Evolutionary conservation across 2,888 invertebrate species (phyloP).

Genomic region (Eutolmus rufibarbis): DNA sequence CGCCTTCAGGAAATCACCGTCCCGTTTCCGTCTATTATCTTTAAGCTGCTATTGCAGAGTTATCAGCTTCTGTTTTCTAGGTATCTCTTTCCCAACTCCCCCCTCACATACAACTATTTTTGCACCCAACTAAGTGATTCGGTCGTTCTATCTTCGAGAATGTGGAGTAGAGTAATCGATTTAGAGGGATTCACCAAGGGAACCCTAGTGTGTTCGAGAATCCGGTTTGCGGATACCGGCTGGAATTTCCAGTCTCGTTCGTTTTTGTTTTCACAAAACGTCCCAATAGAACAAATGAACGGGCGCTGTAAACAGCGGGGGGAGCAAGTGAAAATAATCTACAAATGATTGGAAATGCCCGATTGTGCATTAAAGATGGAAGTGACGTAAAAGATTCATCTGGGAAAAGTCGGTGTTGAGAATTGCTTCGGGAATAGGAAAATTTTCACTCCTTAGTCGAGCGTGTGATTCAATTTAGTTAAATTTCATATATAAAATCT

Average conservation of each 20-base stretch:
- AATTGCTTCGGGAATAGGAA: not conserved
- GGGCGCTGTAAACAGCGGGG: not conserved
- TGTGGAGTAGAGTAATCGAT: not conserved
- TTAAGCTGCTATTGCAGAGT: constrained; percentile 12
- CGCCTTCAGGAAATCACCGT: constrained; percentile 3
- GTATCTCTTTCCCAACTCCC: not conserved
- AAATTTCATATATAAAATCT: not conserved
- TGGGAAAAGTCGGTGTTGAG: not conserved
- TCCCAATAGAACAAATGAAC: constrained; percentile 7
- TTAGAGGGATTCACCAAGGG: not conserved
- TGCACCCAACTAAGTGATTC: constrained; percentile 17
- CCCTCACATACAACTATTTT: not conserved
- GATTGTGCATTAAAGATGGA: not conserved
- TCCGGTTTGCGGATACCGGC: not conserved
- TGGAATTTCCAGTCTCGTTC: not conserved
- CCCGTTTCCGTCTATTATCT: not conserved
- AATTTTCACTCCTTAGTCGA: not conserved
- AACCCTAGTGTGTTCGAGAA: not conserved
- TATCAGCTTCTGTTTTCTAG: constrained; percentile 5
- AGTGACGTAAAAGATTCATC: not conserved
- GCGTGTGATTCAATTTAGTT: not conserved
- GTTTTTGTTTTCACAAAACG: constrained; percentile 28
- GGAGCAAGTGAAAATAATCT: constrained; percentile 44
- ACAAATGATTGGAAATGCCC: constrained; percentile 45
- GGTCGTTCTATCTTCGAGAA: not conserved